Evolutionary conservation across 2,888 invertebrate species (phyloP), one percentile per base, ranked within the genome.

Genomic region (Salticus scenicus): DNA sequence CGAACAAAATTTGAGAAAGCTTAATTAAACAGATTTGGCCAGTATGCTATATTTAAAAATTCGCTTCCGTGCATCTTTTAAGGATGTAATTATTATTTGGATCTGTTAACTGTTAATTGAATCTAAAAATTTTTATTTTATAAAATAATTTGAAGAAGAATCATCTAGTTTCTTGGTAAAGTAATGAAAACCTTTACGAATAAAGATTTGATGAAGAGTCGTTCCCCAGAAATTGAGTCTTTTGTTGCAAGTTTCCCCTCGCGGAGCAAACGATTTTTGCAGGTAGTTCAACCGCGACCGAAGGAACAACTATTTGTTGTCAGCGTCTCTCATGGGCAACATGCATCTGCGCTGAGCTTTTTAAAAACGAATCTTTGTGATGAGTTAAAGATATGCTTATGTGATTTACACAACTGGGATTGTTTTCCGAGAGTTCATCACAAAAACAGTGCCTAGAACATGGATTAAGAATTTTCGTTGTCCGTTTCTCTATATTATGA

Each of bases 241-340:
- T 80, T 81, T 81, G 81, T 81, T 74, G 63, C 37, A 28, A 10
- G 47, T 47, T 71, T 69, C 69, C 73, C 80, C 80, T 64, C 47
- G n/a, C 7, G 72, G 67, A 31, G 67, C 69, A 66, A 28, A 80
- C 67, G 51, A 72, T 51, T 63, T 37, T 28, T 63, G 42, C 31
- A 66, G 41, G 57, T 37, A 74, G 69, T 69, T 81, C 81, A 69
- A 74, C 57, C 81, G 74, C 31, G 69, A 74, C 73, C 67, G 73
- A 74, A 73, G 69, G 67, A 37, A 57, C 24, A 33, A 74, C 31
- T 73, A 72, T 74, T 72, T 81, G 81, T 64, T 81, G 66, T 14
- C 17, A 42, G 63, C 73, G 37, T 80, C 81, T 81, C 74, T 64
- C 37, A 14, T 1, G 63, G 28, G 41, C 33, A 41, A 71, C 71